Evolutionary conservation across 2,888 invertebrate genomes (phyloP).

Genomic region (Epistrophe grossulariae): DNA sequence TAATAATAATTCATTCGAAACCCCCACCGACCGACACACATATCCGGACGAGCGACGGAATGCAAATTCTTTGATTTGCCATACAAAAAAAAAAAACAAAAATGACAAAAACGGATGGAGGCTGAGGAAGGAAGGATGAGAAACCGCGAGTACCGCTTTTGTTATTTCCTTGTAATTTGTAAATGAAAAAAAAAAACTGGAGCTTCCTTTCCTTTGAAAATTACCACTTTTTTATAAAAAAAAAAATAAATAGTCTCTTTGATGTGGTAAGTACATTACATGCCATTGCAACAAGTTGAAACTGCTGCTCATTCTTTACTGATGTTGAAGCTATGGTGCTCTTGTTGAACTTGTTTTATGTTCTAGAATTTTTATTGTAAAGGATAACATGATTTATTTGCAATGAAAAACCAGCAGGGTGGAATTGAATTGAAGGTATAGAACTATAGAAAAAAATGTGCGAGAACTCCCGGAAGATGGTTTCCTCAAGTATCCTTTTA

Average conservation of each 20-base stretch:
- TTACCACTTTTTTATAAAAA: background rate
- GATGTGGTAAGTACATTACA: conserved; percentile 29
- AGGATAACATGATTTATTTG: conserved; percentile 33
- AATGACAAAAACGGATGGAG: background rate
- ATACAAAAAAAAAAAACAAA: background rate
- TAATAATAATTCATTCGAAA: conserved; percentile 67
- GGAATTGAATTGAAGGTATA: background rate
- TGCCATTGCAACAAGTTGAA: conserved; percentile 38
- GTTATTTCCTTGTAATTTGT: conserved; percentile 36
- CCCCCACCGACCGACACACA: conserved; percentile 49
- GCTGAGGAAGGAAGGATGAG: conserved; percentile 16
- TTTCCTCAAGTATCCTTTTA: conserved; percentile 10
- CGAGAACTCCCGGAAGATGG: conserved; percentile 3
- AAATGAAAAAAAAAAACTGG: conserved; percentile 10
- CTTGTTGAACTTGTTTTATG: conserved; percentile 29
- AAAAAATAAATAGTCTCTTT: conserved; percentile 16
- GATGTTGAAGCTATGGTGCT: background rate
- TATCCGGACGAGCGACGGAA: conserved; percentile 39
- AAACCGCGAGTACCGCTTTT: conserved; percentile 40
- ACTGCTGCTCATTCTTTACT: background rate
- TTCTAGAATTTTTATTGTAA: conserved; percentile 23
- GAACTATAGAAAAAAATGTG: background rate
- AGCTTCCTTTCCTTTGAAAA: conserved; percentile 45
- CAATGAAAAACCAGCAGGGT: background rate
- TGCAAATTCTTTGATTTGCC: conserved; percentile 68